phyloP scores from a whole-genome alignment of 1,140 invertebrate species.

The Bombus picipes region DNA sequence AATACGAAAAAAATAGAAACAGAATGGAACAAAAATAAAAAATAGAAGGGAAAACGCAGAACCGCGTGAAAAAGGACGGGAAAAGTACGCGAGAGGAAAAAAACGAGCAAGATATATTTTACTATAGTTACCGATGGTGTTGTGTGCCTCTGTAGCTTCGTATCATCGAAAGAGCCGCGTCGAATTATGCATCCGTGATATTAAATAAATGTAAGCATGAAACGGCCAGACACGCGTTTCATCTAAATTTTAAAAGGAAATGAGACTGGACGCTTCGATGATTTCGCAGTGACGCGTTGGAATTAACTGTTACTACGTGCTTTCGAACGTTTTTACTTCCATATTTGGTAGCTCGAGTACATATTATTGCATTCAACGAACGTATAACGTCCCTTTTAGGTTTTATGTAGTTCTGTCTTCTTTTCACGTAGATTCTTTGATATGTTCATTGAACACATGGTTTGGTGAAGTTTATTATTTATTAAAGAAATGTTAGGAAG shows the following conservation, averaged over 20 bases:
- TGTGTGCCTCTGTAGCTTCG: not conserved
- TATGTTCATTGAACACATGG: not conserved
- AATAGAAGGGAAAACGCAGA: not conserved
- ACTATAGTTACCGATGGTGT: not conserved
- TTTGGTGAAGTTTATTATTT: not conserved
- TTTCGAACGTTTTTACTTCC: not conserved
- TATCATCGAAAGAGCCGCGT: not conserved
- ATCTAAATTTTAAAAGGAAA: slow-evolving; percentile 29
- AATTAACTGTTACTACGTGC: not conserved
- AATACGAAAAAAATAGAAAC: slow-evolving; percentile 8
- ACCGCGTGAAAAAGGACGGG: not conserved
- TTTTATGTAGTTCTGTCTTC: not conserved
- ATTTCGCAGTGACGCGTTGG: not conserved
- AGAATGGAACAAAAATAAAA: slow-evolving; percentile 1
- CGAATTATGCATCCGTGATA: slow-evolving; percentile 33
- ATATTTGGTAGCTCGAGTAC: not conserved
- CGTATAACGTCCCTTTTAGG: not conserved
- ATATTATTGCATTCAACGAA: not conserved
- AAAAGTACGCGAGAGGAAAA: not conserved
- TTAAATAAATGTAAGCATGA: slow-evolving; percentile 1
- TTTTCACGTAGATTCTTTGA: too few species aligned
- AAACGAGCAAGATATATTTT: not conserved
- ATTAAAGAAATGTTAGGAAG: too few species aligned
- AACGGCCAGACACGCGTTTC: not conserved
- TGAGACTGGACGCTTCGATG: not conserved